These are phyloP conservation scores for Benthosema pterotum DNA, from an alignment of 2,797 vertebrate genomes.

Conservation along the genomic window DNA sequence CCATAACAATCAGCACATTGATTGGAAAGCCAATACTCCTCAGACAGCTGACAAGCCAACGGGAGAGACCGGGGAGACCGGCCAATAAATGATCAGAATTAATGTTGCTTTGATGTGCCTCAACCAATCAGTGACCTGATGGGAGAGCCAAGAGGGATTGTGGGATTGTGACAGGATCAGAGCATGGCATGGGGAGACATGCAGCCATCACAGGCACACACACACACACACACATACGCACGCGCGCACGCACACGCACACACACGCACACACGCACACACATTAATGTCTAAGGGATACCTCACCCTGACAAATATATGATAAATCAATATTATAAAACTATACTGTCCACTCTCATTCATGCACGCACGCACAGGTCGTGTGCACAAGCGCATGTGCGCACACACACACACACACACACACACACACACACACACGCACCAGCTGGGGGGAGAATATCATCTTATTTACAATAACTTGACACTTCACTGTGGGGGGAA, in stretches of 20 bases:
- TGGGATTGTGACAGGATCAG: conserved; percentile 59
- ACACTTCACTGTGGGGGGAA: conserved; percentile 72
- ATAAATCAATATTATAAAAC: conserved; percentile 81
- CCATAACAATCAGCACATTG: conserved; percentile 74
- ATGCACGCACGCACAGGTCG: conserved; percentile 16
- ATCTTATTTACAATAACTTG: conserved; percentile 82
- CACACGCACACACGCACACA: background rate
- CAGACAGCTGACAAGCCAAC: conserved; percentile 30
- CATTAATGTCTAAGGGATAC: conserved; percentile 66
- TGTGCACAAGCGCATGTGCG: background rate
- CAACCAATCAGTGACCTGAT: conserved; percentile 58
- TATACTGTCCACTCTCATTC: conserved; percentile 43
- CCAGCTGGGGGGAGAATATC: conserved; percentile 60
- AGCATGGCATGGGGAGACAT: conserved; percentile 43
- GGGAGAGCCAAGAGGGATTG: conserved; percentile 38
- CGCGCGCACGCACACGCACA: background rate
- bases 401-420: no score
- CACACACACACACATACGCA: background rate
- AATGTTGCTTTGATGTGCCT: conserved; percentile 70
- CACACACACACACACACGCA: conserved; percentile 18
- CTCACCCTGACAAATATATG: conserved; percentile 75
- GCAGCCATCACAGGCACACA: conserved; percentile 55
- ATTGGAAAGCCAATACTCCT: conserved; percentile 76
- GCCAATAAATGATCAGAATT: conserved; percentile 70
- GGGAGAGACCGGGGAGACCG: conserved; percentile 45